Evolutionary conservation across 2,797 vertebrate genomes (phyloP), one percentile per base, ranked within the genome.

Genomic region (Vireo griseus): DNA sequence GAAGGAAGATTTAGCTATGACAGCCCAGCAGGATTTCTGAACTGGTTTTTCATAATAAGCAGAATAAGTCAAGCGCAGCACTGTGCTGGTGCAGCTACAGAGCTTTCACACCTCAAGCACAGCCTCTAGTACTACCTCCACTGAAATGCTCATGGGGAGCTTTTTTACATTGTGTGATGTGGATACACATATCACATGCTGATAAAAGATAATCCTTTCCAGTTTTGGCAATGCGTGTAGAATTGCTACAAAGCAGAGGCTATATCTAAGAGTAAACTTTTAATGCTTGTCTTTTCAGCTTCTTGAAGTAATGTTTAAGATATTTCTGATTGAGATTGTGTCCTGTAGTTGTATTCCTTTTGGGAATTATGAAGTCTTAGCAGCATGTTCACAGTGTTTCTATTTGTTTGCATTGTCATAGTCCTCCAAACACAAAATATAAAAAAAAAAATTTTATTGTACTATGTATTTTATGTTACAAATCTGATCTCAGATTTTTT

Each of bases 71-170:
- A 66, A 66, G 72, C 67, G 16, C 21, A 47, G 44, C 4, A 1
- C 25, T 51, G 13, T 67, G 20, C 47, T 66, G 40, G 19, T 59
- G 72, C 33, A 28, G 25, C 42, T 44, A 21, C 6, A 13, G 37
- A n/a, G 42, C 45, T 80, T 77, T 84, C 50, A 37, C 25, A 25
- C 37, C 73, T 74, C 4, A 4, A 62, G 44, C 29, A 44, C 35
- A 28, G 37, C 18, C 17, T 52, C 11, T 1, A 33, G 6, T n/a
- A 3, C 8, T 31, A 8, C 5, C 5, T 33, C 33, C 15, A 14
- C 1, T 28, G 51, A 61, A 82, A 79, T 45, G 5, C 16, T n/a
- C 6, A 0, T 9, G 7, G 22, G 62, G 11, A 1, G 0, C 52
- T 55, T 24, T n/a, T 13, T 29, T 26, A 52, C 5, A 0, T 15